phyloP scores from a whole-genome alignment of 2,797 vertebrate genomes.

The Arnoldichthys spilopterus region DNA sequence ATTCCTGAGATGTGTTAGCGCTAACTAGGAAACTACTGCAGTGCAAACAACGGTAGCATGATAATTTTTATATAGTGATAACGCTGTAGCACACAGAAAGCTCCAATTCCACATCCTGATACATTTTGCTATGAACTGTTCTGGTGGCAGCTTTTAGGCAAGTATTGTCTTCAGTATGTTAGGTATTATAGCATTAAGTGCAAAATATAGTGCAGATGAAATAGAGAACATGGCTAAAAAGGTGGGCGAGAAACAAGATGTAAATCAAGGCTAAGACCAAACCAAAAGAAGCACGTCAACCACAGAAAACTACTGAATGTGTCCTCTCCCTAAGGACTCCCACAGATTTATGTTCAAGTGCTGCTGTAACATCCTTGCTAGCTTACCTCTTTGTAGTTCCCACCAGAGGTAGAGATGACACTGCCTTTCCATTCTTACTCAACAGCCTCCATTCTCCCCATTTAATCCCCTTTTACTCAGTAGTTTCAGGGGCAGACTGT shows the following conservation, averaged over 20 bases:
- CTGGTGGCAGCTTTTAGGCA: neutral
- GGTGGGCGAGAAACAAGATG: constrained; percentile 11
- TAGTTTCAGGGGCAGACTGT: constrained; percentile 1
- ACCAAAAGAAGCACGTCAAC: neutral
- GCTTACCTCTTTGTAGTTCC: constrained; percentile 26
- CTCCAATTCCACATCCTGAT: neutral
- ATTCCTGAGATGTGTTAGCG: no score
- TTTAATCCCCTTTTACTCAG: constrained; percentile 16
- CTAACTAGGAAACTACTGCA: no score
- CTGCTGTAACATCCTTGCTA: constrained; percentile 15
- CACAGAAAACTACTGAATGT: neutral
- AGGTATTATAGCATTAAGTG: neutral
- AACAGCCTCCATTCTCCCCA: neutral
- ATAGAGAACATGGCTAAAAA: neutral
- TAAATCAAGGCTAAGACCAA: neutral
- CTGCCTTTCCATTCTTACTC: constrained; percentile 32
- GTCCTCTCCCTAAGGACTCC: neutral
- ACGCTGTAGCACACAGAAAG: no score
- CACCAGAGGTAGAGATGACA: constrained; percentile 25
- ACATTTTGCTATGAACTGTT: neutral
- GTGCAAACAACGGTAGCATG: no score
- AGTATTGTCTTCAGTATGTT: neutral
- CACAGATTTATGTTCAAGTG: constrained; percentile 18
- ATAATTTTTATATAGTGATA: no score
- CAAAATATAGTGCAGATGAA: neutral